Conservation (phyloP, 2,113 vertebrate species). For the Lycocorax pyrrhopterus region DNA sequence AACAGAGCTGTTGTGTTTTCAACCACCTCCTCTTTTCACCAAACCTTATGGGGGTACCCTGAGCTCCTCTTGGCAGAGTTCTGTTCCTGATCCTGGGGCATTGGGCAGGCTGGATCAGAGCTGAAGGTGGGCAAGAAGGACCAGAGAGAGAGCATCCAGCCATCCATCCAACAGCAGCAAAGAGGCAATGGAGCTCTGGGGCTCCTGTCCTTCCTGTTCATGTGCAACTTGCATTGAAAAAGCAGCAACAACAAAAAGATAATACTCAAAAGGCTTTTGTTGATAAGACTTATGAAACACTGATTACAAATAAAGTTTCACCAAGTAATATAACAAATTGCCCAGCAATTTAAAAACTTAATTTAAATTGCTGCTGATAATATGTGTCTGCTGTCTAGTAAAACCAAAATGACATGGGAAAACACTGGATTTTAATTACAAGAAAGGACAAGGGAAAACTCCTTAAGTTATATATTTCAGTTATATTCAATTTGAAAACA, state of each 20-base stretch:
- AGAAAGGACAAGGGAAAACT: neutral
- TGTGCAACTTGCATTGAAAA: neutral
- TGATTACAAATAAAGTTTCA: neutral
- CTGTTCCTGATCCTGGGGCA: neutral
- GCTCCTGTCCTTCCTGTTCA: neutral
- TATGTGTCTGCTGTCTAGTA: neutral
- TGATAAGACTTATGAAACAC: neutral
- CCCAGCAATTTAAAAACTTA: neutral
- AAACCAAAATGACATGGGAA: neutral
- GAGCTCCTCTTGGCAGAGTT: neutral
- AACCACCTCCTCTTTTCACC: neutral
- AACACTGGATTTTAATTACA: neutral
- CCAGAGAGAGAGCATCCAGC: neutral
- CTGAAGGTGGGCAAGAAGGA: neutral
- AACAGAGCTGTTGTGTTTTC: neutral
- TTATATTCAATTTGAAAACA: neutral
- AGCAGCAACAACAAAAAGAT: neutral
- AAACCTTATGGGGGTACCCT: neutral
- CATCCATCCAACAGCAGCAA: neutral
- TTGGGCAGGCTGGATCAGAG: rapidly evolving
- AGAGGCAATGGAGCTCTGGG: neutral
- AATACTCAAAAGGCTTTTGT: neutral
- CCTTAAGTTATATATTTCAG: neutral
- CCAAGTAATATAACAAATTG: neutral
- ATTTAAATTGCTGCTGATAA: neutral